A percentile compares a stretch with the other conserved stretches of the same genome.
These are phyloP conservation scores for Tachina grossa DNA, from an alignment of 2,888 invertebrate genomes.

Conservation along the genomic window DNA sequence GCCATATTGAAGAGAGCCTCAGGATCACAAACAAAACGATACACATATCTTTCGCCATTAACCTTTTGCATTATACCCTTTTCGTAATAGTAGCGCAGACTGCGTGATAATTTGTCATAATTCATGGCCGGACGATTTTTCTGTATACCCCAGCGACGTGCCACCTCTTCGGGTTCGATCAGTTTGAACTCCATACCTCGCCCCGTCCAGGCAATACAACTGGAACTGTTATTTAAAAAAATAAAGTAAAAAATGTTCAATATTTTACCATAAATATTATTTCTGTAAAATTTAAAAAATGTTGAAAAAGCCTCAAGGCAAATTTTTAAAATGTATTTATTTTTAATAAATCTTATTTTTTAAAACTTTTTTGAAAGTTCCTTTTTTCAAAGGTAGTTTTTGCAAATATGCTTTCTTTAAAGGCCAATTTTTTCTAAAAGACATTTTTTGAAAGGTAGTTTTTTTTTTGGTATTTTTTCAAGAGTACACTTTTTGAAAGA, in stretches of 20 bases:
- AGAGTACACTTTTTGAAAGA: too few relatives aligned
- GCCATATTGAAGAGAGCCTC: slow-evolving; percentile 94
- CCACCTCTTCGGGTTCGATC: slow-evolving; percentile 98
- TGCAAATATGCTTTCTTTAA: too few relatives aligned
- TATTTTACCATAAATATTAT: not conserved
- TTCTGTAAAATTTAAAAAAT: too few relatives aligned
- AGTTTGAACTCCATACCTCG: slow-evolving; percentile 97
- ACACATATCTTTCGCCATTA: slow-evolving; percentile 97
- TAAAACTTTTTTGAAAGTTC: too few relatives aligned
- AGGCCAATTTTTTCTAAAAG: too few relatives aligned
- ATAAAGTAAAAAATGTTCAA: not conserved
- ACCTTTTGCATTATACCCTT: slow-evolving; percentile 99
- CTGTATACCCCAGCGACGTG: slow-evolving; percentile 96
- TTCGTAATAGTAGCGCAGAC: slow-evolving; percentile 97
- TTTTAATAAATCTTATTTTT: too few relatives aligned
- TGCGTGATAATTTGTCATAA: slow-evolving; percentile 96
- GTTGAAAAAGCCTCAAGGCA: not conserved
- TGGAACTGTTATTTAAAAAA: slow-evolving; percentile 84
- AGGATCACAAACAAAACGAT: slow-evolving; percentile 98
- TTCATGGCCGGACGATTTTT: slow-evolving; percentile 99
- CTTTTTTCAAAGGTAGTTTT: too few relatives aligned
- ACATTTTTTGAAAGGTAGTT: too few relatives aligned
- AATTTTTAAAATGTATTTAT: too few relatives aligned
- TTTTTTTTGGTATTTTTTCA: too few relatives aligned
- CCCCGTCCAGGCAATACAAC: slow-evolving; percentile 97